A percentile compares a stretch with the other conserved stretches of the same genome.
Conservation (phyloP, 2,113 vertebrate genomes). For the Ellobius talpinus region DNA sequence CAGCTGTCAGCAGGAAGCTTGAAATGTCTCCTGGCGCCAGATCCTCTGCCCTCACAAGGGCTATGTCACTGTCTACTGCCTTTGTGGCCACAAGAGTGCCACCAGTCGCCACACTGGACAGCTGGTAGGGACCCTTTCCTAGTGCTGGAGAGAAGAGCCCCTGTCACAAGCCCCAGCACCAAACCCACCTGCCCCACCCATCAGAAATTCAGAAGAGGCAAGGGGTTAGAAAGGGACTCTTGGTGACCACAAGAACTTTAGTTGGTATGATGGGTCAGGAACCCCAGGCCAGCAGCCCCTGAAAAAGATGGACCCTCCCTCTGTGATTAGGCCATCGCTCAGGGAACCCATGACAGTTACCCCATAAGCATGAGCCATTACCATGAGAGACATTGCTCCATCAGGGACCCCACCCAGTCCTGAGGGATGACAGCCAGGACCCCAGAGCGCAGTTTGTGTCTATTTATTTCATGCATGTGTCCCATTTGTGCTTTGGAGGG, state of each 20-base stretch:
- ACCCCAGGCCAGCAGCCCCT: background rate
- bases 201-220: background rate
- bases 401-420: background rate
- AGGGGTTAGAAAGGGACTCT: background rate
- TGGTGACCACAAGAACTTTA: background rate
- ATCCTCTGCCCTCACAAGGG: conserved; percentile 84
- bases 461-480: background rate
- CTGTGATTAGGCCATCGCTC: background rate
- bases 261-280: background rate
- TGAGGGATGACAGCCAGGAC: background rate
- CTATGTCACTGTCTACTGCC: conserved; percentile 83
- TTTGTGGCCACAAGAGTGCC: conserved; percentile 85
- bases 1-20: conserved; percentile 95
- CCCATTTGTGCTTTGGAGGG: background rate
- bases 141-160: conserved; percentile 87
- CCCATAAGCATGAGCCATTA: background rate
- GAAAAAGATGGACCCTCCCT: background rate
- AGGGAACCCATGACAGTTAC: background rate
- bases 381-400: background rate
- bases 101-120: conserved; percentile 89
- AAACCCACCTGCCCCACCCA: too few species aligned
- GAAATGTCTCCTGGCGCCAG: conserved; percentile 80
- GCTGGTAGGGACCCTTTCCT: conserved; percentile 94
- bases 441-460: background rate
- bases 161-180: background rate